Evolutionary conservation across 2,797 vertebrate genomes (phyloP), one percentile per base, ranked within the genome.

Genomic region (Lates japonicus): DNA sequence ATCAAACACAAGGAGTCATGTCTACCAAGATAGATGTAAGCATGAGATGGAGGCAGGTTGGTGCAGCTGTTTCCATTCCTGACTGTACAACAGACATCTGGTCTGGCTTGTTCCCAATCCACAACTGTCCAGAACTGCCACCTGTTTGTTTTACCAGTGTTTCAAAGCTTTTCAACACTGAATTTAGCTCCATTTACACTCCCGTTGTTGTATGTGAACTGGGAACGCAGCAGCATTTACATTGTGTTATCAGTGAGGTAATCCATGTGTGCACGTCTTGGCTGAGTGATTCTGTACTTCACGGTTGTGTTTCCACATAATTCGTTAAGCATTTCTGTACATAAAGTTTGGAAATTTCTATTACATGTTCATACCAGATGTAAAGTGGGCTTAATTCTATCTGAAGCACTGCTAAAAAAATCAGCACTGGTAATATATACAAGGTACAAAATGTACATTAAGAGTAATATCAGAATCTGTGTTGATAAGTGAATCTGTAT

Each of bases 211-310:
- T 65, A 70, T 55, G 72, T 68, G 74, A 77, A 66, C 25, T 55
- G 68, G 70, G 59, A 72, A 31, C 52, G 68, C 49, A 14, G 60
- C 58, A 42, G 74, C 69, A 84, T 87, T 75, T 81, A 74, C 55
- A 55, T 75, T 48, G 73, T 25, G 31, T 65, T 84, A 81, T 87
- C 80, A 67, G 68, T 31, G 60, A 51, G 25, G 75, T 76, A 73
- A 68, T 29, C 69, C 76, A 52, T 78, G 80, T 88, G 83, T 82
- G 48, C 58, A 71, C 25, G 78, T 85, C 68, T 74, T 59, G 66
- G 74, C 61, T 89, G 75, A 85, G 65, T 80, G 83, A 71, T 55
- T 85, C 70, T 76, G 80, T 31, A 69, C 66, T 77, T 78, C 85
- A 81, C n/a, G 55, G 76, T 77, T 82, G 60, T 63, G 63, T 81